phyloP scores from a whole-genome alignment of 2,888 invertebrate genomes.

The Heliothis peltigera region DNA sequence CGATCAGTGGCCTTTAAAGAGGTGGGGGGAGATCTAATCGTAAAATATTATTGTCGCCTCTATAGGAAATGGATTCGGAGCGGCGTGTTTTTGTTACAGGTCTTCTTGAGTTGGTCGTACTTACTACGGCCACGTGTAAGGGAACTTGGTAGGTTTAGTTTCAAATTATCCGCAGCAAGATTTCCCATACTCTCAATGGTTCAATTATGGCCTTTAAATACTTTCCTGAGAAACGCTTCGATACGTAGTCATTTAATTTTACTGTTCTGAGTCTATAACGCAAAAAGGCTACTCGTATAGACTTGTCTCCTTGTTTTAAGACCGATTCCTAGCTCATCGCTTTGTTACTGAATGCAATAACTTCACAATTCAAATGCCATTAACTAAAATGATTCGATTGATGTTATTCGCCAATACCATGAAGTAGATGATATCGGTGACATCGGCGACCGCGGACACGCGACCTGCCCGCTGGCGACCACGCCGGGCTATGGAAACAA shows the following conservation, averaged over 20 bases:
- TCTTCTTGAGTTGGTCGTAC: constrained; percentile 3
- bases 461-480: constrained; percentile 11
- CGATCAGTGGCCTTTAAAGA: constrained; percentile 61
- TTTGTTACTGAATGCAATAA: background rate
- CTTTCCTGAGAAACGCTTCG: too few species aligned
- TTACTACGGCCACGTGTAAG: background rate
- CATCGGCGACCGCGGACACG: constrained; percentile 5
- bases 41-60: constrained; percentile 73
- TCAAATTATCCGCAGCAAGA: too few species aligned
- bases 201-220: too few species aligned
- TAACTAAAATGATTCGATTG: background rate
- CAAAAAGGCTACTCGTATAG: too few species aligned
- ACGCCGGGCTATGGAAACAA: constrained; percentile 32
- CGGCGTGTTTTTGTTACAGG: constrained; percentile 16
- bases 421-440: background rate
- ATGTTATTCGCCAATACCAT: constrained; percentile 4
- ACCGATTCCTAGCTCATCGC: background rate
- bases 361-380: background rate
- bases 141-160: too few species aligned
- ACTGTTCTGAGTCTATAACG: too few species aligned
- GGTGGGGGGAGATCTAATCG: constrained; percentile 65
- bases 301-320: background rate
- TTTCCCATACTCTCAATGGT: too few species aligned
- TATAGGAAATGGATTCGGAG: constrained; percentile 36
- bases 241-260: too few species aligned